Evolutionary conservation across 1,140 invertebrate genomes (phyloP).

Genomic region (Parasteatoda tepidariorum): DNA sequence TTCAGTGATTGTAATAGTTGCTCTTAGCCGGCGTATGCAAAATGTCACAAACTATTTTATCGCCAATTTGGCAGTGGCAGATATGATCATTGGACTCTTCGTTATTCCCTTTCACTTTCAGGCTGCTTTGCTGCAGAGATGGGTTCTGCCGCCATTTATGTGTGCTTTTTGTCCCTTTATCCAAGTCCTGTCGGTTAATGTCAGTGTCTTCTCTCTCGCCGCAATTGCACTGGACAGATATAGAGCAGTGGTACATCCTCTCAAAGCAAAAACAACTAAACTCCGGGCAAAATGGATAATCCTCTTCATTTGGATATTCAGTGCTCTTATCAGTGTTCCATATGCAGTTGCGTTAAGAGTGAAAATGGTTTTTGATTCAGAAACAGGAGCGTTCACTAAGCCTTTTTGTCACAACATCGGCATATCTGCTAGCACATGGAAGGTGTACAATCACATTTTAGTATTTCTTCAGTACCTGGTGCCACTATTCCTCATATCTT

Average conservation of each 20-base stretch:
- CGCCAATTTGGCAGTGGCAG: conserved; percentile 89
- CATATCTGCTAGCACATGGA: conserved; percentile 72
- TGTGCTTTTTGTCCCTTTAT: conserved; percentile 83
- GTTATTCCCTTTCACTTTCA: conserved; percentile 86
- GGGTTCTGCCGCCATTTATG: conserved; percentile 83
- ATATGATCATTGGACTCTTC: conserved; percentile 88
- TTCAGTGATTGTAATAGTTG: conserved; percentile 87
- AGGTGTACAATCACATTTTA: conserved; percentile 71
- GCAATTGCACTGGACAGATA: conserved; percentile 88
- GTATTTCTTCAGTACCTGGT: conserved; percentile 79
- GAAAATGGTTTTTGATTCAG: conserved; percentile 51
- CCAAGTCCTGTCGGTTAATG: conserved; percentile 83
- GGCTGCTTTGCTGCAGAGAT: conserved; percentile 79
- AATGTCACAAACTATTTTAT: conserved; percentile 95
- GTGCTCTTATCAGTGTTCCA: conserved; percentile 64
- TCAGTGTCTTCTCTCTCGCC: conserved; percentile 86
- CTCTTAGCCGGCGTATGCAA: conserved; percentile 84
- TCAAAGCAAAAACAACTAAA: conserved; percentile 68
- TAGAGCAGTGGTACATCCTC: conserved; percentile 87
- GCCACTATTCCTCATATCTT: conserved; percentile 81
- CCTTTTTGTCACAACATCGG: conserved; percentile 74
- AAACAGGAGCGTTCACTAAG: conserved; percentile 63
- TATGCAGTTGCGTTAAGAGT: conserved; percentile 64
- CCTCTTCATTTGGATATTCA: conserved; percentile 66
- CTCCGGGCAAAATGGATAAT: conserved; percentile 64